A percentile compares a stretch with the other conserved stretches of the same genome.
Conservation (phyloP, 2,113 vertebrate species). For the Ceuthmochares aereus region DNA sequence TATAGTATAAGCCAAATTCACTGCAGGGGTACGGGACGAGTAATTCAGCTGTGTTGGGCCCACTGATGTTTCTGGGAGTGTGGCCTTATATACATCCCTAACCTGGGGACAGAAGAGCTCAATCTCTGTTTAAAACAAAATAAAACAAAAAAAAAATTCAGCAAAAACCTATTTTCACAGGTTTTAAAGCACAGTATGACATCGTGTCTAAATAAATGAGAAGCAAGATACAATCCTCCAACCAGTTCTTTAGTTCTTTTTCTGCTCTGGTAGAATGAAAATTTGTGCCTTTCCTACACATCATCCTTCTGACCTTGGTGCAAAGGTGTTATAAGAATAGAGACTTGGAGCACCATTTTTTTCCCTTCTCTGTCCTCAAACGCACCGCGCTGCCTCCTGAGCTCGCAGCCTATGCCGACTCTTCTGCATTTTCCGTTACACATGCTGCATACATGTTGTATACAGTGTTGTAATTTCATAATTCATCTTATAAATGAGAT, state of each 20-base stretch:
- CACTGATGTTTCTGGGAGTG: neutral
- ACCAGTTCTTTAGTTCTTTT: neutral
- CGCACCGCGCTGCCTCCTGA: rapidly evolving
- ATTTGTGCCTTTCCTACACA: neutral
- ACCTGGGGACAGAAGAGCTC: neutral
- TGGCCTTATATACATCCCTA: neutral
- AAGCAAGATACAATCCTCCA: neutral
- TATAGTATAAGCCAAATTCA: slow-evolving; percentile 45
- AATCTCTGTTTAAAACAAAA: neutral
- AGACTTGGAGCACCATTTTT: neutral
- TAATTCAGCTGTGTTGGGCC: neutral
- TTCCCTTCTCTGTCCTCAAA: neutral
- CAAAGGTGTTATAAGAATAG: neutral
- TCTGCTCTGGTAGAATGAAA: neutral
- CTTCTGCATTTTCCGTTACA: neutral
- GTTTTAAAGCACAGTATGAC: neutral
- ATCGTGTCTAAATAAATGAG: neutral
- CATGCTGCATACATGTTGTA: neutral
- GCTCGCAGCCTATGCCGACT: rapidly evolving
- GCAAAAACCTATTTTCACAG: neutral
- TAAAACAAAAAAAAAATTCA: neutral
- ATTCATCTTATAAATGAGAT: neutral
- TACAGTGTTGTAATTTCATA: neutral
- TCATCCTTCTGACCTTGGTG: neutral
- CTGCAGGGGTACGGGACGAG: slow-evolving; percentile 1